Conservation (phyloP, 2,797 vertebrate species). For the Todus mexicanus region DNA sequence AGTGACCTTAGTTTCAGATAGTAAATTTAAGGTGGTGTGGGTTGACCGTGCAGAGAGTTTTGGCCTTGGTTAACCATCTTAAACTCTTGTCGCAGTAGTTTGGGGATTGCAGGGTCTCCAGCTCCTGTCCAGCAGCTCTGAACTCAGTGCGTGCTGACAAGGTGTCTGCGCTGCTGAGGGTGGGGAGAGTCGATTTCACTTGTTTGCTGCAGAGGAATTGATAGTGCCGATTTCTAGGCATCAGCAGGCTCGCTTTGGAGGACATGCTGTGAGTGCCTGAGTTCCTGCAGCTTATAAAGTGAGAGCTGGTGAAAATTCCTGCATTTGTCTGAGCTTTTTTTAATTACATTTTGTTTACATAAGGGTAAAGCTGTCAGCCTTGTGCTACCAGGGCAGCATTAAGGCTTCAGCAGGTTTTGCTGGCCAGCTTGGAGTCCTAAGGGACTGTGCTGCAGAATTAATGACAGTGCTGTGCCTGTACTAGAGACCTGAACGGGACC, state of each 20-base stretch:
- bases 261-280: fast-evolving
- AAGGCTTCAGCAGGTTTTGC: neutral
- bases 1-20: neutral
- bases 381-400: neutral
- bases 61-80: neutral
- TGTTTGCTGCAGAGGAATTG: neutral
- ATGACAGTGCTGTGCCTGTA: neutral
- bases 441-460: neutral
- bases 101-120: neutral
- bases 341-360: neutral
- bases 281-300: neutral
- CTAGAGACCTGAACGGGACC: neutral
- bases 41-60: neutral
- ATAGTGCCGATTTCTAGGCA: neutral
- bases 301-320: neutral
- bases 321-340: neutral
- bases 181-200: neutral
- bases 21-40: neutral
- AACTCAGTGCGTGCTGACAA: fast-evolving
- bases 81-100: neutral
- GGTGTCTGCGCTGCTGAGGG: neutral
- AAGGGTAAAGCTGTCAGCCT: neutral
- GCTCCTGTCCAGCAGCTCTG: fast-evolving
- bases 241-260: neutral
- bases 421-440: neutral